Conservation (phyloP, 1,140 invertebrate species). For the Aphelenchoides avenae region DNA sequence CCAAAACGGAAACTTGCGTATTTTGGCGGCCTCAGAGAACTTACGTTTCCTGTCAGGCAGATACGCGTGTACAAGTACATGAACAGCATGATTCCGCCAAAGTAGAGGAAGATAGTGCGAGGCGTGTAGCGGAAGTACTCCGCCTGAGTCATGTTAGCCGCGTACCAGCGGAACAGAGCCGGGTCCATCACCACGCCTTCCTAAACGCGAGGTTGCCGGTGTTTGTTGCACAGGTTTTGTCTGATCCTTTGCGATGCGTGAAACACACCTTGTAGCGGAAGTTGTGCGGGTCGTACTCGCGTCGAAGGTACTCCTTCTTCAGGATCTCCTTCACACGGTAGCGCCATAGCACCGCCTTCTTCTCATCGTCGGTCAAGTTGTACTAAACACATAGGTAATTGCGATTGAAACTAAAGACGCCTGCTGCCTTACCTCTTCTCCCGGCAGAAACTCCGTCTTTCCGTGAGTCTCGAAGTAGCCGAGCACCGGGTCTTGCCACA, state of each 20-base stretch:
- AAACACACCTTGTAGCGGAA: conserved; percentile 56
- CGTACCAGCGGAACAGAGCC: conserved; percentile 59
- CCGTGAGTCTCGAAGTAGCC: conserved; percentile 59
- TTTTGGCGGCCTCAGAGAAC: neutral
- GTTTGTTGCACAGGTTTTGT: conserved; percentile 3
- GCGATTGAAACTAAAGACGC: too few relatives aligned
- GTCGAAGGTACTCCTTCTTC: conserved; percentile 57
- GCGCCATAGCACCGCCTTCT: conserved; percentile 58
- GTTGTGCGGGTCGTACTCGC: conserved; percentile 55
- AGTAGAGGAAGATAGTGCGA: conserved; percentile 49
- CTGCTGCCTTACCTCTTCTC: too few relatives aligned
- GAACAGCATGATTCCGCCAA: conserved; percentile 33
- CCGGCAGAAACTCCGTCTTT: conserved; percentile 55
- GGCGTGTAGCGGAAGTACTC: conserved; percentile 56
- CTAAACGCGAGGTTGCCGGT: conserved; percentile 34
- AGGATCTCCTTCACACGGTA: conserved; percentile 59
- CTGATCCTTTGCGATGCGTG: too few relatives aligned
- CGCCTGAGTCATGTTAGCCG: conserved; percentile 57
- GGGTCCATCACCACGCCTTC: conserved; percentile 57
- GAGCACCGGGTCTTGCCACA: conserved; percentile 58
- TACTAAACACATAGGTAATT: too few relatives aligned
- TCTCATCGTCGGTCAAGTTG: conserved; percentile 56
- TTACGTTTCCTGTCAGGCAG: conserved; percentile 30
- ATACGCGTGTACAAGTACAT: conserved; percentile 51
- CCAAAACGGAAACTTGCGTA: neutral